These are phyloP conservation scores for Halichondria panicea DNA, from an alignment of 37 sponge, comb jelly and placozoan species.

Conservation along the genomic window DNA sequence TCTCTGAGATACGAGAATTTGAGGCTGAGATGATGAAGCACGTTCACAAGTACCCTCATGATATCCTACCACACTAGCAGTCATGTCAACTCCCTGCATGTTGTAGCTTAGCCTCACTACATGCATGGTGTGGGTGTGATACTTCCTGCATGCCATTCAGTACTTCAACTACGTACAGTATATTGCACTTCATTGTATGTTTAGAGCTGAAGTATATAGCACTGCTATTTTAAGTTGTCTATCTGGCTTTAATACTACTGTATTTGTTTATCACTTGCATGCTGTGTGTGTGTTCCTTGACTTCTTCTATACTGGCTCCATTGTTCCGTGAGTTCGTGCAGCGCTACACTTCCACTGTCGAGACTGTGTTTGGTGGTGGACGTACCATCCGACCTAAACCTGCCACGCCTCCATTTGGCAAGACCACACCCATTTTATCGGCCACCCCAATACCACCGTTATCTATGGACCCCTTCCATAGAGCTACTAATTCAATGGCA, in stretches of 20 bases:
- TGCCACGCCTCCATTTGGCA: background rate
- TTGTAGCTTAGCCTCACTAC: background rate
- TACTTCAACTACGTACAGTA: background rate
- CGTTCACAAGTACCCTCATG: slow-evolving; percentile 63
- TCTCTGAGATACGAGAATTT: slow-evolving; percentile 65
- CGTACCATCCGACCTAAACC: slow-evolving; percentile 42
- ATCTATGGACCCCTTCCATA: too few species aligned
- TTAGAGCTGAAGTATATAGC: background rate
- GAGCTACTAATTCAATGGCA: too few species aligned
- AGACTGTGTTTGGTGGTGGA: slow-evolving; percentile 14
- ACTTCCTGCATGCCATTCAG: background rate
- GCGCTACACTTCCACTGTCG: slow-evolving; percentile 29
- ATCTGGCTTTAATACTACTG: too few species aligned
- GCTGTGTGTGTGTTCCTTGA: too few species aligned
- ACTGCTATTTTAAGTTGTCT: background rate
- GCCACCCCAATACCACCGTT: too few species aligned
- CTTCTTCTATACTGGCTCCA: slow-evolving; percentile 24
- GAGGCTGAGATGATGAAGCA: slow-evolving; percentile 56
- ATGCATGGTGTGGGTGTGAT: background rate
- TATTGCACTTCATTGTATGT: background rate
- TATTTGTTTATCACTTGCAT: too few species aligned
- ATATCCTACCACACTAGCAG: slow-evolving; percentile 38
- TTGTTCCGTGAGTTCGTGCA: slow-evolving; percentile 50
- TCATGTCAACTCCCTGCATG: background rate
- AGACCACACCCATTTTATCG: too few species aligned